These are phyloP conservation scores for Busseola fusca DNA, from an alignment of 2,888 invertebrate genomes.

Conservation along the genomic window DNA sequence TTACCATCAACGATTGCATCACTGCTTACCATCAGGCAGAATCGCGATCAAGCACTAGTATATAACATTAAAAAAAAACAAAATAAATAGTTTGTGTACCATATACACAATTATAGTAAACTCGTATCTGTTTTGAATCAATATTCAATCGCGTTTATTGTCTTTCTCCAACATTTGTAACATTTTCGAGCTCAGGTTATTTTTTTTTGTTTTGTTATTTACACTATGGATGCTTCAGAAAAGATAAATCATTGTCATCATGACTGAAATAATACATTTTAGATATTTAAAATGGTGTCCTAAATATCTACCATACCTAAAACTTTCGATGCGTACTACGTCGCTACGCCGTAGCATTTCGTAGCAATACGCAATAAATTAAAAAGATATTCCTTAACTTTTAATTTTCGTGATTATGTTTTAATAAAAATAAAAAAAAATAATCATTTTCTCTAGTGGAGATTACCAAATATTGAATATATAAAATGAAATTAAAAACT, in stretches of 20 bases:
- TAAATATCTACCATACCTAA: not conserved
- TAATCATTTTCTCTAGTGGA: too few relatives aligned
- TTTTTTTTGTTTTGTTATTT: too few relatives aligned
- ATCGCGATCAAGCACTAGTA: too few relatives aligned
- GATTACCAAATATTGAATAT: not conserved
- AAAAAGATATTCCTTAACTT: not conserved
- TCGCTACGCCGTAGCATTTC: conserved; percentile 41
- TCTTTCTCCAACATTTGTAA: not conserved
- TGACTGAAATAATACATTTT: not conserved
- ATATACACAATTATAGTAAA: not conserved
- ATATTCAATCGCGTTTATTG: not conserved
- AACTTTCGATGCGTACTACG: conserved; percentile 18
- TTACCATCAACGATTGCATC: too few relatives aligned
- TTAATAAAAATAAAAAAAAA: too few relatives aligned
- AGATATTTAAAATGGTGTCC: not conserved
- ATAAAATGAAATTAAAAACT: not conserved
- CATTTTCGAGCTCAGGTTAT: not conserved
- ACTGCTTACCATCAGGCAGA: too few relatives aligned
- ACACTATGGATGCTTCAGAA: not conserved
- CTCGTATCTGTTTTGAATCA: not conserved
- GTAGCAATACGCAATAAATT: conserved; percentile 28
- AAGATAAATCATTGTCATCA: not conserved
- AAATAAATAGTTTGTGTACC: not conserved
- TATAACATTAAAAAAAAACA: too few relatives aligned
- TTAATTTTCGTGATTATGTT: not conserved